These are phyloP conservation scores for Monopterus albus DNA, from an alignment of 2,113 vertebrate species.

Conservation along the genomic window DNA sequence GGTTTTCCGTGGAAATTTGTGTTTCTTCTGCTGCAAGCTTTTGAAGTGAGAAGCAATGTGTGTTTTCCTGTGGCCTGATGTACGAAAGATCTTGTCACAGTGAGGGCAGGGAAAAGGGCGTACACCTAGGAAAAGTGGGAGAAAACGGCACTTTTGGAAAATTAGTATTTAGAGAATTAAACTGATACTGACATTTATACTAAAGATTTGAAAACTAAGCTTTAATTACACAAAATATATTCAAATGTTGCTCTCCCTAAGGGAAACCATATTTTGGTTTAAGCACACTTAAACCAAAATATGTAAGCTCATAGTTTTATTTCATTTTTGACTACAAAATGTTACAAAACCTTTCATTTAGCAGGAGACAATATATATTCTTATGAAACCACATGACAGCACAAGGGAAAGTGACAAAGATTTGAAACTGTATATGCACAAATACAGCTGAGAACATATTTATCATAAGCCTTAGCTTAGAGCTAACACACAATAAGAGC, in stretches of 20 bases:
- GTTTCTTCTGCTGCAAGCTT: conserved; percentile 90
- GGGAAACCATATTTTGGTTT: too few relatives aligned
- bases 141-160: conserved; percentile 21
- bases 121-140: conserved; percentile 82
- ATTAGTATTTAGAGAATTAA: conserved; percentile 22
- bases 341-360: conserved; percentile 31
- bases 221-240: background rate
- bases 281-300: conserved; percentile 32
- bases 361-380: conserved; percentile 13
- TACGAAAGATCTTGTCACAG: conserved; percentile 98
- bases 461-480: background rate
- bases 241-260: background rate
- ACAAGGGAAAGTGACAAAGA: conserved; percentile 7
- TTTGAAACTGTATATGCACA: conserved; percentile 7
- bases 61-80: conserved; percentile 96
- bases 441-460: background rate
- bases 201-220: background rate
- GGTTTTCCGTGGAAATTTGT: conserved; percentile 91
- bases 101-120: conserved; percentile 97
- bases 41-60: conserved; percentile 98
- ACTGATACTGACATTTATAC: background rate
- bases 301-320: conserved; percentile 10
- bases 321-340: conserved; percentile 21
- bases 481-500: conserved; percentile 20
- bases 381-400: conserved; percentile 4